Evolutionary conservation across 2,888 invertebrate species (phyloP), one percentile per base, ranked within the genome.

Genomic region (Ashinkailepas kermadecensis): DNA sequence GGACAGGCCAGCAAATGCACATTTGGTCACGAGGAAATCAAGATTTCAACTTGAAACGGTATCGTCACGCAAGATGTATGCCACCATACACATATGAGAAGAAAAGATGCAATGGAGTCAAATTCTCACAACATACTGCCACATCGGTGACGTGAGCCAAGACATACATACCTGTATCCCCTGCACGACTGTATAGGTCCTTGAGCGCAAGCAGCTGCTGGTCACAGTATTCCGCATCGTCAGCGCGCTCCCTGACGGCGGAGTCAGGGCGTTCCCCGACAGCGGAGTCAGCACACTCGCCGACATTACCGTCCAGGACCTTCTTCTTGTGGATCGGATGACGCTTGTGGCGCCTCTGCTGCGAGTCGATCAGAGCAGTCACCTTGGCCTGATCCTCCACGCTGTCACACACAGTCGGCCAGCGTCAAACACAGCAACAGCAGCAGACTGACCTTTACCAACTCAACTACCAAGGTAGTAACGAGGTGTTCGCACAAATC

Each of bases 271-370:
- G 59, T 1, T 59, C 12, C 70, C 0, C 70, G 8, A 21, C 74
- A 39, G 39, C 39, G 39, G 39, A 4, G 39, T 39, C 39, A 39
- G 39, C 39, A 39, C 39, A 39, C 39, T 39, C 39, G 39, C 18
- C 70, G 8, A 21, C 74, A 39, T 56, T 21, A 21, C 23, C 23
- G 65, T 74, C 74, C 21, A 21, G 2, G 56, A 56, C 74, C 74
- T 56, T 54, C 2, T 54, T 18, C 21, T 56, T 54, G 59, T 79
- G 79, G 58, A 79, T 59, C 58, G 79, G 79, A 58, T 79, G 79
- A 7, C 79, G 79, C 18, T 79, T 79, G 79, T 79, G 79, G 11
- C 58, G 79, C 79, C 54, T 23, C 57, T 79, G 57, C 79, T 79
- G 79, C 58, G 79, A 79, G 57, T 79, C 79, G 59, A 79, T 79